Evolutionary conservation across 2,888 invertebrate species (phyloP).

Genomic region (Trilocha varians): DNA sequence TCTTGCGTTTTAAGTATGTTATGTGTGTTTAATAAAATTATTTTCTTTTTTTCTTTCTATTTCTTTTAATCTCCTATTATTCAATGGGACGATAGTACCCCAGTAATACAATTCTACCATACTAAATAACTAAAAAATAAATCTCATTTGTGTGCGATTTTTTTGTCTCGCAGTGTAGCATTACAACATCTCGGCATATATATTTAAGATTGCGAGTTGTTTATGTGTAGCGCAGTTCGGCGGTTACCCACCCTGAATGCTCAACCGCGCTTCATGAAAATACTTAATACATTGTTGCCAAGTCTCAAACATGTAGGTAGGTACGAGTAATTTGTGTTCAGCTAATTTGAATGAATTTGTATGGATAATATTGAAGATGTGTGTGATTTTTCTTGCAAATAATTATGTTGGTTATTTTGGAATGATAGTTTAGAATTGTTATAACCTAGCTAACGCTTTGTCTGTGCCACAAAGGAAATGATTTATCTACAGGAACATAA

Average conservation of each 20-base stretch:
- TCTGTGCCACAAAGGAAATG: too few species aligned
- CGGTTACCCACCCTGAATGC: constrained; percentile 1
- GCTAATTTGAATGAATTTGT: neutral
- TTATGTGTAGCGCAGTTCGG: constrained; percentile 7
- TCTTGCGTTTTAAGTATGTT: too few species aligned
- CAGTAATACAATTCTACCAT: neutral
- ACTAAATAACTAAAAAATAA: neutral
- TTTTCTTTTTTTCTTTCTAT: too few species aligned
- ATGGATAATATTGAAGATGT: too few species aligned
- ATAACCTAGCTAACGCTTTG: too few species aligned
- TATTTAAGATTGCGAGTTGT: constrained; percentile 8
- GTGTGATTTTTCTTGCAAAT: too few species aligned
- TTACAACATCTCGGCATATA: constrained; percentile 4
- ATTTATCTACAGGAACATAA: too few species aligned
- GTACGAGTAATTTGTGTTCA: neutral
- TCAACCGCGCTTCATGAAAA: neutral
- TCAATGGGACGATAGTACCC: neutral
- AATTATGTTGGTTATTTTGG: too few species aligned
- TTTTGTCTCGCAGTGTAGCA: neutral
- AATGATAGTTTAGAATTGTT: too few species aligned
- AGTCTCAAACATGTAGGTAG: neutral
- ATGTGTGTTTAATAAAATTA: too few species aligned
- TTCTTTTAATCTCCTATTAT: neutral
- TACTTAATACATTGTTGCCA: neutral
- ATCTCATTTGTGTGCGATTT: neutral